These are phyloP conservation scores for Lophura nycthemera DNA, from an alignment of 2,113 vertebrate species.

Conservation along the genomic window DNA sequence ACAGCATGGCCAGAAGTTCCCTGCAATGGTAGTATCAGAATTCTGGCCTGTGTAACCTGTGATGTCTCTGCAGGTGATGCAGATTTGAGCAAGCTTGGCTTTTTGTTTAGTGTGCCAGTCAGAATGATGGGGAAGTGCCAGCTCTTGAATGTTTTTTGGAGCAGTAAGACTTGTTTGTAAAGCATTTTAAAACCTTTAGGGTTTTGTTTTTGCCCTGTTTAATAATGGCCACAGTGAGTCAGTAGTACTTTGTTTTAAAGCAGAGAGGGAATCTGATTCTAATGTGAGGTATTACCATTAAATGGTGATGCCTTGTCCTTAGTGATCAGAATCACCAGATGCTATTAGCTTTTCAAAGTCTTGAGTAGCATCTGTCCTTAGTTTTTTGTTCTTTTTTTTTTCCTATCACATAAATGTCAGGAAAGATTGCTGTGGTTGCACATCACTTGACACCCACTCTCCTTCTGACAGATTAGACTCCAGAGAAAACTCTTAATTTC, in stretches of 20 bases:
- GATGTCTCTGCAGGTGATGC: not conserved
- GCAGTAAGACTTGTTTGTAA: not conserved
- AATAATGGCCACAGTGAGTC: not conserved
- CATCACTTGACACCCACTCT: not conserved
- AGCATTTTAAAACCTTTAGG: not conserved
- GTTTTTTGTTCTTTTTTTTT: not conserved
- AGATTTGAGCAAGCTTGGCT: not conserved
- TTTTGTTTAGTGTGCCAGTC: not conserved
- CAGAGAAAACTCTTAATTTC: not conserved
- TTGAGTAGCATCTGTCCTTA: not conserved
- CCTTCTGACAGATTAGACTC: not conserved
- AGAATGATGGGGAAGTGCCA: not conserved
- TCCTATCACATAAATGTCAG: not conserved
- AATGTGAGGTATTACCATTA: not conserved
- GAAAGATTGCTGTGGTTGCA: not conserved
- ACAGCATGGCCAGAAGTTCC: not conserved
- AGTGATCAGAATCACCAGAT: not conserved
- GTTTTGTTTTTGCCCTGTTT: not conserved
- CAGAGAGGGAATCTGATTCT: accelerated
- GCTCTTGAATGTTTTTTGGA: not conserved
- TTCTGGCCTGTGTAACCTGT: not conserved
- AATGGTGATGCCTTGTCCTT: not conserved
- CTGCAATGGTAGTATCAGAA: not conserved
- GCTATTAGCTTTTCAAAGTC: not conserved
- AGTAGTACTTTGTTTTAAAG: not conserved